Evolutionary conservation across 1,140 invertebrate genomes (phyloP).

Genomic region (Nixonia krombeini): DNA sequence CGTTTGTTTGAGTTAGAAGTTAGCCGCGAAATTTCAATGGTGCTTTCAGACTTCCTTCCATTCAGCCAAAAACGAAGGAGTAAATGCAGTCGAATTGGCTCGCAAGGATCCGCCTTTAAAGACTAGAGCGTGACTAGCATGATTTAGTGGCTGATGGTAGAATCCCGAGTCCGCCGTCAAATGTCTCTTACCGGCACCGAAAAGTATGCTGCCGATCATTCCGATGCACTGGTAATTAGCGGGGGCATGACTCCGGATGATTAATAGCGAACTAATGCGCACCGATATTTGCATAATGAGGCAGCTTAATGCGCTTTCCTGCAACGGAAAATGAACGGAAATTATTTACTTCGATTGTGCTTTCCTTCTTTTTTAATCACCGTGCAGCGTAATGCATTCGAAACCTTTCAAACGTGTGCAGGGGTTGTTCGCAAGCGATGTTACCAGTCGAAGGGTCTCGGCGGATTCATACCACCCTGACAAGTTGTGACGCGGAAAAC

Average conservation of each 20-base stretch:
- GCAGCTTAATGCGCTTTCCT: no score
- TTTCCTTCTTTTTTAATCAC: no score
- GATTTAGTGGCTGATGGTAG: slow-evolving; percentile 29
- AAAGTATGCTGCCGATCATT: slow-evolving; percentile 9
- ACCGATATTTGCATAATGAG: slow-evolving; percentile 20
- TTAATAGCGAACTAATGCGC: neutral
- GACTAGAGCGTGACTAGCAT: slow-evolving; percentile 58
- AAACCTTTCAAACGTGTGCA: no score
- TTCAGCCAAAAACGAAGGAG: slow-evolving; percentile 56
- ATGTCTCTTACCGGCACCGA: neutral
- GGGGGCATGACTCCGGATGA: neutral
- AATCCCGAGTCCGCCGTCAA: slow-evolving; percentile 3
- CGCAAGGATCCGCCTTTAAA: slow-evolving; percentile 54
- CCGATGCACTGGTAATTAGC: slow-evolving; percentile 1
- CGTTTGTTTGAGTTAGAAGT: slow-evolving; percentile 63
- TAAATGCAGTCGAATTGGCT: slow-evolving; percentile 57
- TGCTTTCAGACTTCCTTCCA: slow-evolving; percentile 59
- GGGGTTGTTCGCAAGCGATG: no score
- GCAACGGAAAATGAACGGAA: no score
- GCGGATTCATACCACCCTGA: no score
- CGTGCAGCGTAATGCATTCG: no score
- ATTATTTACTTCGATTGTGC: no score
- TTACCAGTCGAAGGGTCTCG: no score
- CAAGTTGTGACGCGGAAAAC: no score
- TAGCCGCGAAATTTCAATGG: slow-evolving; percentile 63